Base-by-base conservation (phyloP, 2,888 invertebrate species). In the Seira sanloemensis region DNA sequence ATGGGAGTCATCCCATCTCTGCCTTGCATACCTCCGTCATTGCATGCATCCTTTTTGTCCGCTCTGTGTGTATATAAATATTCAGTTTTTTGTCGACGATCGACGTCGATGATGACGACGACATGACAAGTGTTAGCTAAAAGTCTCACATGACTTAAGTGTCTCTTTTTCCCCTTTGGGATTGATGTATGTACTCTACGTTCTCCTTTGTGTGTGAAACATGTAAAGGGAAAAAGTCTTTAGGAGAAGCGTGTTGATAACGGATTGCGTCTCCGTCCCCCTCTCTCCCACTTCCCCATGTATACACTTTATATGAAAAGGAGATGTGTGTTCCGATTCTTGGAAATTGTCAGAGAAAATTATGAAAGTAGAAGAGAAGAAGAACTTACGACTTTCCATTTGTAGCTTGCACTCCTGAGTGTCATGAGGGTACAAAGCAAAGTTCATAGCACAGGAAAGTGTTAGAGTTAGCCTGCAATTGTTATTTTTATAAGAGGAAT, bases 381-480 rank as follows among this genome's bases (percentile, higher is more conserved):
- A 37, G 67, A 90, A 95, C 97, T 96, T 92, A 97, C 97, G 92
- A 91, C 97, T 97, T 91, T 97, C 97, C 96, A 97, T 97, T 92
- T 97, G 97, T 86, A 97, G 93, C 92, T 97, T 96, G 91, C 97
- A 98, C 91, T 96, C 96, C 92, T 98, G 97, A 0, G 97, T 97
- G 90, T 97, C 97, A 90, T 97, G 97, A 0, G 97, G 97, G 91
- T 97, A 98, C 90, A 97, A 96, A 90, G 96, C 94, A 91, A 97
- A 97, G 91, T 97, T 97, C 97, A 98, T 98, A 0, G 97, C 97
- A 90, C 97, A 98, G 0, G 97, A 97, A 37, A 98, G 92, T 87
- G 95, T 95, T 86, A 97, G 91, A 0, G 97, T 97, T 88, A 97
- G 91, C 90, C 94, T 94, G 90, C 72, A 92, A 91, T 84, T 58